Evolutionary conservation across 2,888 invertebrate genomes (phyloP).

Genomic region (Labia minor): DNA sequence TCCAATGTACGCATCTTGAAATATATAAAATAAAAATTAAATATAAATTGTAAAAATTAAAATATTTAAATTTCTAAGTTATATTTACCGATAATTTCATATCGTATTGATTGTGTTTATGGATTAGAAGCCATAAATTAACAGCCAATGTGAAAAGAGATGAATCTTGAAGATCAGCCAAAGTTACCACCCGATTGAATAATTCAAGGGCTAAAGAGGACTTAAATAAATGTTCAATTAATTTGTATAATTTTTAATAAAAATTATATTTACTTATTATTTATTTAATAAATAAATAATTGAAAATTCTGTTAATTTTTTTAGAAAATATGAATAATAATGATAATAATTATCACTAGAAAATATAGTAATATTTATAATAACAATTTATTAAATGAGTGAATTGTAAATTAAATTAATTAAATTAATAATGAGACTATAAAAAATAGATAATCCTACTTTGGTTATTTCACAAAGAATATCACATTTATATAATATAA

Average conservation of each 20-base stretch:
- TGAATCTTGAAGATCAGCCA: conserved; percentile 51
- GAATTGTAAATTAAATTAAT: no score
- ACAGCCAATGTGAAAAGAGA: conserved; percentile 56
- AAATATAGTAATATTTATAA: no score
- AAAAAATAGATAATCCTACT: no score
- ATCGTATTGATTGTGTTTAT: conserved; percentile 51
- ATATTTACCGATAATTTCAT: conserved; percentile 39
- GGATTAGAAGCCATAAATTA: conserved; percentile 72
- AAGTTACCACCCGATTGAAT: conserved; percentile 53
- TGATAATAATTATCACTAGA: neutral
- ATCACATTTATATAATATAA: neutral
- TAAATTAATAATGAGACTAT: no score
- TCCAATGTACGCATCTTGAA: conserved; percentile 33
- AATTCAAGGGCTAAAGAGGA: conserved; percentile 62
- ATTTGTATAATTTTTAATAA: no score
- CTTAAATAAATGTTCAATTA: conserved; percentile 36
- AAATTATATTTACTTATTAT: conserved; percentile 14
- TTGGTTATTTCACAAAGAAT: no score
- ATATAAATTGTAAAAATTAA: conserved; percentile 15
- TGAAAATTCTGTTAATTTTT: conserved; percentile 1
- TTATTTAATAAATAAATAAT: neutral
- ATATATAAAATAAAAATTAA: conserved; percentile 23
- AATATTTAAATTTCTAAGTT: neutral
- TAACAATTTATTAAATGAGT: no score
- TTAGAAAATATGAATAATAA: conserved; percentile 15